Percentiles rank a stretch among this genome's conserved stretches.
Conservation (phyloP, 2,113 vertebrate species). For the Ceyx cyanopectus region DNA sequence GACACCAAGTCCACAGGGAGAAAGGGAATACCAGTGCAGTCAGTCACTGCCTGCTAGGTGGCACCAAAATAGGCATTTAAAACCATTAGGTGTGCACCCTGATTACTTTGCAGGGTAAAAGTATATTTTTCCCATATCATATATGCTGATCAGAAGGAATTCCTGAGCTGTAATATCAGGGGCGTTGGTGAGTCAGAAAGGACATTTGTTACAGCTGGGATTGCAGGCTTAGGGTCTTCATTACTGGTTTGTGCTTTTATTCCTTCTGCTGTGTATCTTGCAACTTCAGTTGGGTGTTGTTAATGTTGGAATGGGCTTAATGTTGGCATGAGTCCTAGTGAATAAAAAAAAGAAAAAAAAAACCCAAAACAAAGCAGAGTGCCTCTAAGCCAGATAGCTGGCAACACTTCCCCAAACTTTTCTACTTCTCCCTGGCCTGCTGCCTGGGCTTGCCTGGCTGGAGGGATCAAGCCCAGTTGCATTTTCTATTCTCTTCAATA, state of each 20-base stretch:
- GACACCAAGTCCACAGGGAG: background rate
- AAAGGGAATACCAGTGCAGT: background rate
- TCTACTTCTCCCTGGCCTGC: background rate
- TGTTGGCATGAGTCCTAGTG: background rate
- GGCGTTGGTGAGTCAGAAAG: background rate
- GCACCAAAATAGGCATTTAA: background rate
- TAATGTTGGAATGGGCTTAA: background rate
- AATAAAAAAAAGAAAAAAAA: fast-evolving
- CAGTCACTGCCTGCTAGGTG: background rate
- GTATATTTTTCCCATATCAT: background rate
- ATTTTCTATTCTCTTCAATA: background rate
- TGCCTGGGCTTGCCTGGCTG: background rate
- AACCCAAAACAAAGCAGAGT: background rate
- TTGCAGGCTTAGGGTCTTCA: background rate
- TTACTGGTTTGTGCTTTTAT: background rate
- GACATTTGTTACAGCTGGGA: background rate
- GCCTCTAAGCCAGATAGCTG: background rate
- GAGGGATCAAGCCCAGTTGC: background rate
- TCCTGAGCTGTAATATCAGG: background rate
- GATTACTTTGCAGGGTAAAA: background rate
- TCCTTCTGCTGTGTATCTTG: background rate
- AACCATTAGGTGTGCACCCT: background rate
- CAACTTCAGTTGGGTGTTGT: background rate
- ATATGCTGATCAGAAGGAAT: background rate
- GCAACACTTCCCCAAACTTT: background rate